Evolutionary conservation across 2,888 invertebrate genomes (phyloP).

Genomic region (Atrina japonica): DNA sequence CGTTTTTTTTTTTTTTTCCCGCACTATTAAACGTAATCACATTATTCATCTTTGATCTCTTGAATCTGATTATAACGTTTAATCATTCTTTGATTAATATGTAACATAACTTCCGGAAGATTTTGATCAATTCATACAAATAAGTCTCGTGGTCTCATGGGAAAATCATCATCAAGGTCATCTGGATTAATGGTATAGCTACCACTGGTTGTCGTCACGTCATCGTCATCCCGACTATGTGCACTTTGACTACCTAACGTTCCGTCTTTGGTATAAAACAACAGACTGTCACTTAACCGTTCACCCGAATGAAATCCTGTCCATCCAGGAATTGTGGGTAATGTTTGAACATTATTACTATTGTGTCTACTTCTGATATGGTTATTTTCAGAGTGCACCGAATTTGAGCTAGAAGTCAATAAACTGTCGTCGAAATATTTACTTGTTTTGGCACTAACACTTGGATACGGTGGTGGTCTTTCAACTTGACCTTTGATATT

Average conservation of each 20-base stretch:
- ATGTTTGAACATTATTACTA: constrained; percentile 26
- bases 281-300: constrained; percentile 28
- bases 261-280: constrained; percentile 36
- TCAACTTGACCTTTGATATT: constrained; percentile 13
- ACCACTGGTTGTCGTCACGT: constrained; percentile 37
- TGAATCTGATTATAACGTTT: too few relatives aligned
- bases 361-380: constrained; percentile 25
- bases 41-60: too few relatives aligned
- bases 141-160: constrained; percentile 39
- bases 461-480: constrained; percentile 4
- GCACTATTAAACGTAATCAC: too few relatives aligned
- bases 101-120: too few relatives aligned
- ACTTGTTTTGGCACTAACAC: background rate
- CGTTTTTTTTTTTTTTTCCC: too few relatives aligned
- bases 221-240: constrained; percentile 43
- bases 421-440: constrained; percentile 43
- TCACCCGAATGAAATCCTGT: constrained; percentile 17
- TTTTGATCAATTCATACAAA: constrained; percentile 31
- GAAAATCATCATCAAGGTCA: constrained; percentile 55
- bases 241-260: constrained; percentile 41
- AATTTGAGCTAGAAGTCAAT: constrained; percentile 39
- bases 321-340: constrained; percentile 41
- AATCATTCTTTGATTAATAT: too few relatives aligned
- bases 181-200: constrained; percentile 59
- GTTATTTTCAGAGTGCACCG: constrained; percentile 30